Evolutionary conservation across 1,140 invertebrate species (phyloP).

Genomic region (Macrobrachium rosenbergii): DNA sequence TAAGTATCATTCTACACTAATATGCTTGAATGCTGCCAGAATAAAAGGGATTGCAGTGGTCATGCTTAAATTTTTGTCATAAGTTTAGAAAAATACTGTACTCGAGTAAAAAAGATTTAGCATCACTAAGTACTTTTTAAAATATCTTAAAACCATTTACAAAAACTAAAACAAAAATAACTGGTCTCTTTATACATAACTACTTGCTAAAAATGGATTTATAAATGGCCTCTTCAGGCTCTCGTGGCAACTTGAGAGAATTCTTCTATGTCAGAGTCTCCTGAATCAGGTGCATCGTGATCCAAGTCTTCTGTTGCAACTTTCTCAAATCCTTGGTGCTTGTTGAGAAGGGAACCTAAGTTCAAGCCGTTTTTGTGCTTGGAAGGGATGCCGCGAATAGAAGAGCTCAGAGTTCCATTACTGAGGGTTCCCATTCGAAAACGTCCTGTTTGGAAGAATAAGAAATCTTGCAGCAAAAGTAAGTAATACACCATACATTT

Average conservation of each 20-base stretch:
- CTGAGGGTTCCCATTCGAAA: conserved; percentile 32
- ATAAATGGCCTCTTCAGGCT: conserved; percentile 36
- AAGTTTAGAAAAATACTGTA: too few species aligned
- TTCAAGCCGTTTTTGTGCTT: conserved; percentile 59
- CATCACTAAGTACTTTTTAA: too few species aligned
- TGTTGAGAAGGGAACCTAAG: conserved; percentile 62
- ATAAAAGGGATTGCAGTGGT: too few species aligned
- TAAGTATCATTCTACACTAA: too few species aligned
- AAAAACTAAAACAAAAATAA: too few species aligned
- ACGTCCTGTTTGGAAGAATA: conserved; percentile 35
- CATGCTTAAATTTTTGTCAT: too few species aligned
- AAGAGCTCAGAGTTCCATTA: conserved; percentile 45
- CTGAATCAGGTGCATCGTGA: conserved; percentile 60
- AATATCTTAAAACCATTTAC: too few species aligned
- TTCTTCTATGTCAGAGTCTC: conserved; percentile 65
- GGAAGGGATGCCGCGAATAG: conserved; percentile 17
- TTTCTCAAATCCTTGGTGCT: conserved; percentile 61
- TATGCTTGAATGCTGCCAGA: too few species aligned
- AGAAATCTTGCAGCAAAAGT: neutral
- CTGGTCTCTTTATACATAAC: too few species aligned
- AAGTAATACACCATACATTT: too few species aligned
- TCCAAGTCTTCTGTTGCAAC: conserved; percentile 65
- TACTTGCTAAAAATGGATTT: too few species aligned
- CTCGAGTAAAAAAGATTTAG: too few species aligned
- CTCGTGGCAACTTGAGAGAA: conserved; percentile 62